Base-by-base conservation (phyloP, 92 coral and sea anemone species). In the Palythoa heliodiscus region DNA sequence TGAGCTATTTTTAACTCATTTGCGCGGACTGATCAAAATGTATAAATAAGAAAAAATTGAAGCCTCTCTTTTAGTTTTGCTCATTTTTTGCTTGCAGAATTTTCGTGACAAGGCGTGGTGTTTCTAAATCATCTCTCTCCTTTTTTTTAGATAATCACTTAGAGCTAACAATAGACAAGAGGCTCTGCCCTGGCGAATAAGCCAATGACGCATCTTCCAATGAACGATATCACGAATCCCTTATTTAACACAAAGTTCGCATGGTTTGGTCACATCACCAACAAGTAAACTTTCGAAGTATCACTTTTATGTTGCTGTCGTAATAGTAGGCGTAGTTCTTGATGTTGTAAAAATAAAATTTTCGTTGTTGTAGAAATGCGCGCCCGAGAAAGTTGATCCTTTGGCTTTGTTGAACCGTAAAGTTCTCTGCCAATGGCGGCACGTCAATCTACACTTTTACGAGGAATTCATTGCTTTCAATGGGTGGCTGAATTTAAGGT, bases 341-440 rank as follows among this genome's bases (percentile, higher is more conserved):
- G 39, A 60, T 29, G 8, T 19, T 15, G 53, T 78, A 35, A 17
- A 60, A 25, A 35, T 78, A 63, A 69, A 69, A 69, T 47, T 78
- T 78, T 37, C 37, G 20, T 78, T 58, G 22, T 60, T 61, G 53
- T 66, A 80, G 82, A 80, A 64, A 80, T 61, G n/a, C 84, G 74
- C 74, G 24, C 74, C 74, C 63, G 60, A 66, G 47, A 4, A 74
- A 74, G 23, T 52, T 52, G 63, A 52, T 48, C 50, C 50, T 43
- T 43, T 43, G 53, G 7, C 50, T 43, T 43, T 43, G 53, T 10
- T n/a, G 19, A 11, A 3, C 8, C 10, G 22, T 24, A 40, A 14
- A 22, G 39, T 19, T 79, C 17, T 11, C n/a, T 23, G 11, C 12
- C 17, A 43, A 3, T 6, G 55, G 20, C 6, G 38, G 11, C 40